These are phyloP conservation scores for Frankliniella fusca DNA, from an alignment of 2,888 invertebrate genomes.

Conservation along the genomic window DNA sequence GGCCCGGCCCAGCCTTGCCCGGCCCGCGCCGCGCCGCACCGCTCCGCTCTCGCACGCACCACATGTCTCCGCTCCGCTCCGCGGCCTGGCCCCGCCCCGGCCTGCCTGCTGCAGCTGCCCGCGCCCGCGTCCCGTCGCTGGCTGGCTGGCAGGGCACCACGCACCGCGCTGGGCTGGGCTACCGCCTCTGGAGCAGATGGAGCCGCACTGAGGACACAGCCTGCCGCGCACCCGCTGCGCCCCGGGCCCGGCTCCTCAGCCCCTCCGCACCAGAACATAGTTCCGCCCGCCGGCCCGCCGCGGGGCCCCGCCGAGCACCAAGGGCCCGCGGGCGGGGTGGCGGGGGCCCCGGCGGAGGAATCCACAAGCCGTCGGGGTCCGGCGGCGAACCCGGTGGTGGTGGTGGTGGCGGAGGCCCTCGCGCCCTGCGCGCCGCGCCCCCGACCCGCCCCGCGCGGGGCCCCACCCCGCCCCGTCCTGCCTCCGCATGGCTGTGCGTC, in stretches of 20 bases:
- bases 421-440: not conserved
- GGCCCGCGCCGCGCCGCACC: not conserved
- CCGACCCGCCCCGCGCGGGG: not conserved
- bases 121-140: no score
- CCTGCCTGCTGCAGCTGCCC: no score
- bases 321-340: not conserved
- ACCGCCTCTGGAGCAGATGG: conserved; percentile 4
- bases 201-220: conserved; percentile 20
- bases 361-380: not conserved
- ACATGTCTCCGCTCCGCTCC: not conserved
- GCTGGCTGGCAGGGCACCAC: no score
- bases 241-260: not conserved
- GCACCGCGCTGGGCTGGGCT: no score
- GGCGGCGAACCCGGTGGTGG: no score
- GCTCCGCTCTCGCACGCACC: not conserved
- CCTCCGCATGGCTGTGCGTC: not conserved
- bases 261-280: not conserved
- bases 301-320: not conserved
- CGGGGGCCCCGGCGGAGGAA: conserved; percentile 3
- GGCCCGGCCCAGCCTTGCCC: conserved; percentile 32
- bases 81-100: not conserved
- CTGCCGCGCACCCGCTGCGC: not conserved
- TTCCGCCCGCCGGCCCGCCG: not conserved
- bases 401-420: not conserved
- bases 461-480: not conserved